Percentiles rank a stretch among this genome's conserved stretches.
Conservation (phyloP, 2,888 invertebrate species). For the Scaptomyza reducta region DNA sequence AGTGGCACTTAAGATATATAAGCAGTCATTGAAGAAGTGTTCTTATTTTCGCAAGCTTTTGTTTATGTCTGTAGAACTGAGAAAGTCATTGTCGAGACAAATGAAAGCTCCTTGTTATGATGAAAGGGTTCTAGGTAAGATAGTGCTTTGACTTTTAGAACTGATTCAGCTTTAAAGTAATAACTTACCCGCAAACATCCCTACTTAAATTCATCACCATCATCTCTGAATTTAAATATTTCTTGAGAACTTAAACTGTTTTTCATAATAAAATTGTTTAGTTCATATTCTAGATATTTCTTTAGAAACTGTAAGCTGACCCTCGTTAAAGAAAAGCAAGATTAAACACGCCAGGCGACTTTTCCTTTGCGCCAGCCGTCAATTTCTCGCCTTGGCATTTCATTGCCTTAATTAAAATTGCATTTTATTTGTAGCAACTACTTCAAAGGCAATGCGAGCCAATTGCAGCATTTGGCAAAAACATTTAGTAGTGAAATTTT, state of each 20-base stretch:
- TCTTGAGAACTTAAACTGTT: background rate
- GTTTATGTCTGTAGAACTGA: background rate
- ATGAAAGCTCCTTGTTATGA: background rate
- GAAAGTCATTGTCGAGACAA: background rate
- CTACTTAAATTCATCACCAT: background rate
- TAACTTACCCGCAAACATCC: background rate
- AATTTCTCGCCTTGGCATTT: constrained; percentile 72
- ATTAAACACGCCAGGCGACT: constrained; percentile 69
- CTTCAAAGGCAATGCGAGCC: constrained; percentile 41
- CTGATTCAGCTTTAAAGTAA: background rate
- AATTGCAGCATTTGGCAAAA: constrained; percentile 58
- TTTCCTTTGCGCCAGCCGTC: constrained; percentile 59
- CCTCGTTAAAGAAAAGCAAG: constrained; percentile 64
- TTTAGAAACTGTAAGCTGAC: constrained; percentile 12
- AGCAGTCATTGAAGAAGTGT: background rate
- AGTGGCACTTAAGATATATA: background rate
- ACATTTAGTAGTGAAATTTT: constrained; percentile 66
- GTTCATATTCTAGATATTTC: background rate
- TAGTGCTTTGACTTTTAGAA: background rate
- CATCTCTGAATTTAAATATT: no score
- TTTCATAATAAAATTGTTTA: background rate
- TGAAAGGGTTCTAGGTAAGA: background rate
- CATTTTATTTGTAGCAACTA: constrained; percentile 69
- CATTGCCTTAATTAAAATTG: constrained; percentile 76
- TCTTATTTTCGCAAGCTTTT: background rate